Conservation (phyloP, 2,113 vertebrate species). For the Serinus canaria region DNA sequence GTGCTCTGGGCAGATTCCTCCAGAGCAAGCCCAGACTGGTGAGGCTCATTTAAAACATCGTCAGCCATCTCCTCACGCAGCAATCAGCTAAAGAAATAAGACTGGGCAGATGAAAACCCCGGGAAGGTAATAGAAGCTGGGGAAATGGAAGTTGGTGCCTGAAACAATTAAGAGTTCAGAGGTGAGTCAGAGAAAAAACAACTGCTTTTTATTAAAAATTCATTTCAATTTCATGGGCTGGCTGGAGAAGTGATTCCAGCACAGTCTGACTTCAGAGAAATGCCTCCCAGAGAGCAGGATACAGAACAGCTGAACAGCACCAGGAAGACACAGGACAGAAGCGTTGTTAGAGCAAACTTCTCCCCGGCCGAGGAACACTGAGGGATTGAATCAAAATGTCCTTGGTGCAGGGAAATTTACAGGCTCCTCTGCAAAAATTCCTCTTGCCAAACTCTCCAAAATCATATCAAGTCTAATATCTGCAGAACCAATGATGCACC, state of each 20-base stretch:
- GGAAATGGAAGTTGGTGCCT: conserved; percentile 42
- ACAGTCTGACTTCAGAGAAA: conserved; percentile 34
- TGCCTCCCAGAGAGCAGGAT: conserved; percentile 5
- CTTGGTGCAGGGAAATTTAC: conserved; percentile 48
- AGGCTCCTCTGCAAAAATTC: conserved; percentile 23
- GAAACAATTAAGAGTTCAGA: conserved; percentile 66
- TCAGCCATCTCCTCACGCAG: conserved; percentile 34
- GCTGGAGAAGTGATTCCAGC: conserved; percentile 47
- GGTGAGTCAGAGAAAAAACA: conserved; percentile 59
- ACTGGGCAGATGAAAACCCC: conserved; percentile 39
- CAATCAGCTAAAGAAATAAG: conserved; percentile 16
- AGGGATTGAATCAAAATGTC: neutral
- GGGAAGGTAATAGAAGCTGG: conserved; percentile 43
- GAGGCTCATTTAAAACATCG: neutral
- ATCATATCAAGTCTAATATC: neutral
- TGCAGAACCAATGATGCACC: conserved; percentile 26
- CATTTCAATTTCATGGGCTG: conserved; percentile 51
- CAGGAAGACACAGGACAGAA: neutral
- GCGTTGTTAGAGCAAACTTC: neutral
- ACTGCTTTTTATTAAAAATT: conserved; percentile 66
- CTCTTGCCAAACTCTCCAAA: conserved; percentile 43
- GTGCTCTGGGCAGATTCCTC: neutral
- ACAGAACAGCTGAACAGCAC: neutral
- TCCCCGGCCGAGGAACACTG: neutral
- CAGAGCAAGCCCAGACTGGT: conserved; percentile 35